phyloP scores from a whole-genome alignment of 2,797 vertebrate genomes.

The Pteropus rufus region DNA sequence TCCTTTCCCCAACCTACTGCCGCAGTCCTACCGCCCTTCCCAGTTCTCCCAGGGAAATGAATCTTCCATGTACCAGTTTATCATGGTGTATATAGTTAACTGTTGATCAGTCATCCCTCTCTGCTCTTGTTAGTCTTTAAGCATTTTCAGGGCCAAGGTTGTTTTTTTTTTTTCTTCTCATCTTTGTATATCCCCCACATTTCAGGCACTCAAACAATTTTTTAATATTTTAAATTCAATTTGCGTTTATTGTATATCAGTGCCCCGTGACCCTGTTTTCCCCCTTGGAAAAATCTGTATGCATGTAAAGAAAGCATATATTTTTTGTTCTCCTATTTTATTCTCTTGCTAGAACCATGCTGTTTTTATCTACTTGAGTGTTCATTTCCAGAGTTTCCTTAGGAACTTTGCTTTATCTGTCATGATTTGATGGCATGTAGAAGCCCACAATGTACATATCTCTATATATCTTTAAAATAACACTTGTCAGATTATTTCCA shows the following conservation, averaged over 20 bases:
- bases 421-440: background rate
- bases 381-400: background rate
- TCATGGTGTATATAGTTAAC: background rate
- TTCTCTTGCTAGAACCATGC: background rate
- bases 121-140: background rate
- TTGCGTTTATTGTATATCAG: background rate
- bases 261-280: background rate
- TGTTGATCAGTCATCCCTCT: background rate
- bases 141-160: background rate
- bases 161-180: background rate
- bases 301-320: background rate
- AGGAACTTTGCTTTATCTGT: background rate
- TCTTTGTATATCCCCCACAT: background rate
- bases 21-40: background rate
- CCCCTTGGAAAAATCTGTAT: background rate
- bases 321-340: background rate
- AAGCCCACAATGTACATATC: background rate
- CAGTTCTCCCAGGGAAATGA: background rate
- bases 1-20: background rate
- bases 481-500: background rate
- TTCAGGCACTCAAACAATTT: background rate
- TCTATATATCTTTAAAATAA: conserved; percentile 5
- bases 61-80: background rate
- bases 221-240: background rate
- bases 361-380: background rate